phyloP scores from a whole-genome alignment of 2,797 vertebrate genomes.

The Halcyon badia region DNA sequence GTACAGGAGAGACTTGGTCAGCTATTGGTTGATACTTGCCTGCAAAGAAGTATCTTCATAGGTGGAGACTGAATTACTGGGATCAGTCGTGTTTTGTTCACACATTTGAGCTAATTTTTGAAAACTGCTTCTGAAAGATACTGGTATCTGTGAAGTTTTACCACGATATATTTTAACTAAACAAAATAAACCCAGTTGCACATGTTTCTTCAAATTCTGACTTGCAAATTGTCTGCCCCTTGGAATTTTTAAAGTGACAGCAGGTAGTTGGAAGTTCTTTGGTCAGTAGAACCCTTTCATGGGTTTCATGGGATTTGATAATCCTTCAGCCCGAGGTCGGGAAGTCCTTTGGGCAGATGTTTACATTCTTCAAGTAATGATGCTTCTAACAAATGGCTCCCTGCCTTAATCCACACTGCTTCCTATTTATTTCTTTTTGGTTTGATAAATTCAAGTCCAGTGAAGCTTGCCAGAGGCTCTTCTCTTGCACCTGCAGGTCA shows the following conservation, averaged over 20 bases:
- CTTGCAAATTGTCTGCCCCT: not conserved
- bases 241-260: not conserved
- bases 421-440: not conserved
- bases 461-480: not conserved
- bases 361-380: not conserved
- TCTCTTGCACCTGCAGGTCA: not conserved
- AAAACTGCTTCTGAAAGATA: not conserved
- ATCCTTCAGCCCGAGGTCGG: not conserved
- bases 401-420: not conserved
- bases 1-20: not conserved
- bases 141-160: not conserved
- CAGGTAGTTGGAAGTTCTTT: not conserved
- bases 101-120: not conserved
- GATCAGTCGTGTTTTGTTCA: accelerated
- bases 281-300: not conserved
- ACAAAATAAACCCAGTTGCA: not conserved
- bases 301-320: not conserved
- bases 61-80: not conserved
- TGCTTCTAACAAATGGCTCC: not conserved
- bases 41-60: not conserved
- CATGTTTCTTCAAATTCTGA: not conserved
- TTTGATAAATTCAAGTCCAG: not conserved
- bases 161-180: not conserved
- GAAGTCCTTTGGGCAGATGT: not conserved
- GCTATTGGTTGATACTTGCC: not conserved